phyloP scores from a whole-genome alignment of 2,888 invertebrate genomes.

The Amblyjoppa proteus region DNA sequence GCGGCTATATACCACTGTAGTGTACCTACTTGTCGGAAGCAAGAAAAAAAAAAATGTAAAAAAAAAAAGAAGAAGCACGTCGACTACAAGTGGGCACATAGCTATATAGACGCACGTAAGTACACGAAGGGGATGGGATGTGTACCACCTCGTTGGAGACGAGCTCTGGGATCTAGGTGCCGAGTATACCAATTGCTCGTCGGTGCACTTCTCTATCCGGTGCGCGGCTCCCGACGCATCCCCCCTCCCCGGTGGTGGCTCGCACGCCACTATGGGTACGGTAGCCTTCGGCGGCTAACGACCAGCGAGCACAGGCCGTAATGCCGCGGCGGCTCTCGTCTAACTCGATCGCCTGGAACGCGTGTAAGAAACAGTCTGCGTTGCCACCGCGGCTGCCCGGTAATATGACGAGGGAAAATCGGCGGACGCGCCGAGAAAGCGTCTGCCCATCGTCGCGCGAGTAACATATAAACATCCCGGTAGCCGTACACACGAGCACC shows the following conservation, averaged over 20 bases:
- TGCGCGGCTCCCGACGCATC: constrained; percentile 56
- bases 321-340: constrained; percentile 60
- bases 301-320: constrained; percentile 59
- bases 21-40: constrained; percentile 23
- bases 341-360: constrained; percentile 73
- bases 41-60: constrained; percentile 12
- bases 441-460: constrained; percentile 1
- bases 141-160: constrained; percentile 52
- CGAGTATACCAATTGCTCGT: constrained; percentile 64
- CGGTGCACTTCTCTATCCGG: constrained; percentile 44
- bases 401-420: constrained; percentile 66
- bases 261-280: constrained; percentile 38
- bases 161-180: constrained; percentile 54
- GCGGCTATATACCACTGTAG: background rate
- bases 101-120: constrained; percentile 64
- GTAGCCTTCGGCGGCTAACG: constrained; percentile 66
- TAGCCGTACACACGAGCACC: constrained; percentile 45
- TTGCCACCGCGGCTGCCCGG: constrained; percentile 30
- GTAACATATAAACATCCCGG: constrained; percentile 2
- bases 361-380: constrained; percentile 66
- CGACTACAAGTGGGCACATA: constrained; percentile 31
- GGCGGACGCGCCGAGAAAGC: constrained; percentile 16
- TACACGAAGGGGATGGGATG: constrained; percentile 62
- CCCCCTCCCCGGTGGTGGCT: constrained; percentile 21
- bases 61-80: constrained; percentile 26